Evolutionary conservation across 1,140 invertebrate species (phyloP), one percentile per base, ranked within the genome.

Genomic region (Gonioctena quinquepunctata): DNA sequence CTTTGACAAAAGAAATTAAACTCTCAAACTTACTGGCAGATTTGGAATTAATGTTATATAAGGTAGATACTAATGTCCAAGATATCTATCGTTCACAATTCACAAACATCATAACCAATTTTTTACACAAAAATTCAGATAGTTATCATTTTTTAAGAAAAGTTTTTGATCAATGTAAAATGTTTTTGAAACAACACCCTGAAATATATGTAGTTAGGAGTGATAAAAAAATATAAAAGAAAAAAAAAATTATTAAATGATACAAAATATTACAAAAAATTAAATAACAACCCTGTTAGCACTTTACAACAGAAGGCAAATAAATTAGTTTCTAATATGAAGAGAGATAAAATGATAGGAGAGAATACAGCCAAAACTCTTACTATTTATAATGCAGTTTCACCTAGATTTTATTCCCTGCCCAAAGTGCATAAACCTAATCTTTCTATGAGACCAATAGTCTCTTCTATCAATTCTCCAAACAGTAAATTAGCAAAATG

Each of bases 351-450:
- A 59, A 23, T 59, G 21, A 0, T 59, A 5, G 23, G 23, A 22
- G 4, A 22, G 7, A 7, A 26, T 8, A 16, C 23, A n/a, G 57
- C 57, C 26, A 63, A 63, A 23, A 63, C n/a, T 3, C 6, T 33
- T 3, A 42, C 61, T 8, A 48, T 11, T 49, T 63, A 49, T 63
- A 42, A 63, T 49, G 16, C 28, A n/a, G 16, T 48, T 6, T 1
- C 28, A 8, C 61, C 61, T n/a, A 42, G 21, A 23, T 63, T 63
- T 25, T 49, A 63, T n/a, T 11, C 61, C n/a, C n/a, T 61, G 19
- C 28, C 57, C 7, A 68, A 68, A 48, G 33, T 59, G 3, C 33
- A 68, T 60, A 60, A 68, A 68, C 54, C 57, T 16, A 25, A 25
- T 13, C 19, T 69, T 3, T 60, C 60, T 4, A 27, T 62, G 27